Conservation (phyloP, 2,113 vertebrate species). For the sheep (Ovis aries) region ARS-UI_Ramb_v3.0 NC_056054.1:162583001-162583500, state of each 20-base stretch:
- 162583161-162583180: not conserved
- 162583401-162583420: not conserved
- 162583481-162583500: too few species aligned
- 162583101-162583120: not conserved
- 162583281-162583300: conserved; percentile 3
- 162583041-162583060: not conserved
- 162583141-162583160: not conserved
- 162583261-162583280: not conserved
- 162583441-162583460: not conserved
- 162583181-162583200: not conserved
- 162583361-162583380: not conserved
- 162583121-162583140: not conserved
- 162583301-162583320: not conserved
- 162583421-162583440: not conserved
- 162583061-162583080: not conserved
- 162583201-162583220: not conserved
- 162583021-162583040: not conserved
- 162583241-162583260: not conserved
- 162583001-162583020: too few species aligned
- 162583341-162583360: not conserved
- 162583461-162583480: not conserved
- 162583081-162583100: not conserved
- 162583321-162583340: conserved; percentile 29
- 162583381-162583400: conserved; percentile 23
- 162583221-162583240: not conserved